phyloP scores from a whole-genome alignment of 2,888 invertebrate species.

The Strigamia transsilvanica region DNA sequence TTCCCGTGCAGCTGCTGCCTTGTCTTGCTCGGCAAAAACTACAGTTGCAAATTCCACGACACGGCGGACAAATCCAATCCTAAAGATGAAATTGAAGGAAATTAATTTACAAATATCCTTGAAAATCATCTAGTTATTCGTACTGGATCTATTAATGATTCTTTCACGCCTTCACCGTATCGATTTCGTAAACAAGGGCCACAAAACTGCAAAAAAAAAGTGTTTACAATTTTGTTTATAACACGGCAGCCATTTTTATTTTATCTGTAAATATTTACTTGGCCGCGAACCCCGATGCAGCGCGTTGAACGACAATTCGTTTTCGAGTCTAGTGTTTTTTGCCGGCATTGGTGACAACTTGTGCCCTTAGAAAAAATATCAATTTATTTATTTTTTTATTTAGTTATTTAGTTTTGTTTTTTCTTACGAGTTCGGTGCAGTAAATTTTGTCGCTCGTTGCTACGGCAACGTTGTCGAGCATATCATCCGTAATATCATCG shows the following conservation, averaged over 20 bases:
- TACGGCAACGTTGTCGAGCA: slow-evolving; percentile 7
- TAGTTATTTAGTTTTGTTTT: no score
- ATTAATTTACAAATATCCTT: neutral
- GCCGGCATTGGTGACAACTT: slow-evolving; percentile 71
- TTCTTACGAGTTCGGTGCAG: neutral
- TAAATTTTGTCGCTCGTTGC: neutral
- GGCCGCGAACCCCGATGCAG: slow-evolving; percentile 69
- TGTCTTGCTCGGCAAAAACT: slow-evolving; percentile 69
- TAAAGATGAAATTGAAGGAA: neutral
- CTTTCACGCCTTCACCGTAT: slow-evolving; percentile 69
- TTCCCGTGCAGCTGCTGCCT: slow-evolving; percentile 62
- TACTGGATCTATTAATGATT: slow-evolving; percentile 67
- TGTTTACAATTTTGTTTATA: neutral
- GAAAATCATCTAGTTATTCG: slow-evolving; percentile 56
- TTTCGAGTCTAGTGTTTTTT: slow-evolving; percentile 71
- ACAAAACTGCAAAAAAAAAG: slow-evolving; percentile 65
- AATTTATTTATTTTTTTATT: no score
- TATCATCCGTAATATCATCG: neutral
- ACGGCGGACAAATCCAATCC: slow-evolving; percentile 69
- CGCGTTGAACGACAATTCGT: slow-evolving; percentile 68
- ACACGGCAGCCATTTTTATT: neutral
- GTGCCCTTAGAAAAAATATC: slow-evolving; percentile 63
- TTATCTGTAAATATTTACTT: slow-evolving; percentile 60
- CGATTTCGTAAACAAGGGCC: slow-evolving; percentile 70
- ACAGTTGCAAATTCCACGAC: slow-evolving; percentile 70